Base-by-base conservation (phyloP, 2,888 invertebrate genomes). In the Zygaena filipendulae region DNA sequence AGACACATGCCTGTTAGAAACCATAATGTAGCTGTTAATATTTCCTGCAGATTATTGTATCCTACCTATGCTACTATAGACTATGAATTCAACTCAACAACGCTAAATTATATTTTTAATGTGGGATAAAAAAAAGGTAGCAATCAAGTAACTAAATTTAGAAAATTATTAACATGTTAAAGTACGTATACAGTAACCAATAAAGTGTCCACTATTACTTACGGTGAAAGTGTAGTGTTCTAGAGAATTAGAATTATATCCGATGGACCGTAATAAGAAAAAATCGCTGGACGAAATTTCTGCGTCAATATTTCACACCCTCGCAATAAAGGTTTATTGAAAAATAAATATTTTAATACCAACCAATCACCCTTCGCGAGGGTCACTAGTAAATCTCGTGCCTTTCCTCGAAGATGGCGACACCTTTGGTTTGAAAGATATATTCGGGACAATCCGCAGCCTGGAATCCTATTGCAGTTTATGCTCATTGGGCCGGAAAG, bases 381-480 rank as follows among this genome's bases (percentile, higher is more conserved):
- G 57, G 57, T 51, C 51, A 43, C 55, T 60, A 64, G 63, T 67
- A 68, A 69, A 67, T 60, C 61, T 69, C 59, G 56, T 64, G 70
- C 67, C 70, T 70, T 67, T 64, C 55, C 58, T 45, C 42, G 40
- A 42, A 40, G 49, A 55, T 41, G 59, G 43, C 42, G 64, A 55
- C 52, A 55, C 48, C 54, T 53, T 52, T 39, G 45, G 45, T 54
- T 52, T 50, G 47, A 48, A 57, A 63, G 59, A 68, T 69, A 66
- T 62, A 67, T 70, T 70, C 46, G 66, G 56, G 59, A 43, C 59
- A 52, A 67, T 67, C 60, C 53, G 63, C 66, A 59, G 61, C 54
- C 54, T 50, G 66, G 62, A 72, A 75, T 79, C 72, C 71, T 66
- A 71, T 75, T 70, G 75, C 75, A 75, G 75, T 79, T 77, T 72